phyloP scores from a whole-genome alignment of 2,113 vertebrate species.

The Sterna hirundo region DNA sequence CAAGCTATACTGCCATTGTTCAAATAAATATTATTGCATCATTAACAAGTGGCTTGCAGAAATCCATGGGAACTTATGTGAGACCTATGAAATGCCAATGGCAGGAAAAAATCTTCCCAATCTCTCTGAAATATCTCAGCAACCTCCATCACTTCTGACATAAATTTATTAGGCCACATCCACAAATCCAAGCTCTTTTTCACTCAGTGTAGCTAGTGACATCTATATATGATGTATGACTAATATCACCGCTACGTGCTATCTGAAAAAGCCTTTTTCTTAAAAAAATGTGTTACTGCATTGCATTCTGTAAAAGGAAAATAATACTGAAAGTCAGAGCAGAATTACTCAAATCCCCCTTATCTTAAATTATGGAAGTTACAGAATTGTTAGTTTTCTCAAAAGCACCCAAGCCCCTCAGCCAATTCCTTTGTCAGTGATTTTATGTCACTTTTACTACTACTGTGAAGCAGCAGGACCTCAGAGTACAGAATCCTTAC shows the following conservation, averaged over 20 bases:
- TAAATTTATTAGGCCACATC: background rate
- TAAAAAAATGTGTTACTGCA: background rate
- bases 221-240: background rate
- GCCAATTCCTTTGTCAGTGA: background rate
- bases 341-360: background rate
- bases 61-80: background rate
- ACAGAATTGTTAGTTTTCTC: background rate
- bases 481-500: background rate
- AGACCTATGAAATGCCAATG: background rate
- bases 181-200: background rate
- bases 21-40: background rate
- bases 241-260: background rate
- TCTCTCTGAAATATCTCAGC: background rate
- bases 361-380: background rate
- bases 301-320: background rate
- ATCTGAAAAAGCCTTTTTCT: background rate
- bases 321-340: background rate
- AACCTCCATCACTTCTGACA: background rate
- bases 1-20: background rate
- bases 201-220: background rate
- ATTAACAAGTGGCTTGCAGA: background rate
- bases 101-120: background rate
- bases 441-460: background rate
- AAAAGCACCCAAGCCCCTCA: background rate
- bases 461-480: background rate